phyloP scores from a whole-genome alignment of 2,888 invertebrate genomes.

The Pristionchus japonicus region DNA sequence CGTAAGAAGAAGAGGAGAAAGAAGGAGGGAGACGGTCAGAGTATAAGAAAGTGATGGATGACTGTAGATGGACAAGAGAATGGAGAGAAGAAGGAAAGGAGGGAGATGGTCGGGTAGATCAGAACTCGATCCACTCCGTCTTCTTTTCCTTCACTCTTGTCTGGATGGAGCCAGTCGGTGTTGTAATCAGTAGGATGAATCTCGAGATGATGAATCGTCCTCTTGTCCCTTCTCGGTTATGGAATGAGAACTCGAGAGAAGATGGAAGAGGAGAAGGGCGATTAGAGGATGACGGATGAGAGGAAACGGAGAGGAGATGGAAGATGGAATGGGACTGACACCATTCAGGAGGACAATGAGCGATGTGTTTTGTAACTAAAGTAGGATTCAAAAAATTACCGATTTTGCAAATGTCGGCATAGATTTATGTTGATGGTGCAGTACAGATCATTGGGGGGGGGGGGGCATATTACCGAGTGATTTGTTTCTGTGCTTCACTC shows the following conservation, averaged over 20 bases:
- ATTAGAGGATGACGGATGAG: slow-evolving; percentile 20
- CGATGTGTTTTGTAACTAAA: neutral
- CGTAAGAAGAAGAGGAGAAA: slow-evolving; percentile 5
- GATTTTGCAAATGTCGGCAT: too few species aligned
- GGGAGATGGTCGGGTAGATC: slow-evolving; percentile 16
- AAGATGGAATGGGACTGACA: neutral
- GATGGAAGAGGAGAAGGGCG: neutral
- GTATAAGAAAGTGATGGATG: slow-evolving; percentile 43
- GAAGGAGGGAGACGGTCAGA: slow-evolving; percentile 22
- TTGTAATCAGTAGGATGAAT: slow-evolving; percentile 6
- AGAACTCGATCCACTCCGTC: neutral
- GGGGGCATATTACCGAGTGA: too few species aligned
- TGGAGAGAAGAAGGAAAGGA: neutral
- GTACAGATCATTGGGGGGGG: too few species aligned
- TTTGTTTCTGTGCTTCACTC: too few species aligned
- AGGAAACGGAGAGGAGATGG: neutral
- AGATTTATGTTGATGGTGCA: too few species aligned
- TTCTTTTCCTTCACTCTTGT: neutral
- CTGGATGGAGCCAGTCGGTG: neutral
- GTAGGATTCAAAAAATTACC: too few species aligned
- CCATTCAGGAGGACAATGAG: neutral
- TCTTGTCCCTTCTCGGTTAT: neutral
- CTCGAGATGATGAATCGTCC: slow-evolving; percentile 23
- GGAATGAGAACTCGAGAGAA: neutral
- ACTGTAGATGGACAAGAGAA: neutral